Evolutionary conservation across 2,797 vertebrate genomes (phyloP).

Genomic region (Onychomys arenicola): DNA sequence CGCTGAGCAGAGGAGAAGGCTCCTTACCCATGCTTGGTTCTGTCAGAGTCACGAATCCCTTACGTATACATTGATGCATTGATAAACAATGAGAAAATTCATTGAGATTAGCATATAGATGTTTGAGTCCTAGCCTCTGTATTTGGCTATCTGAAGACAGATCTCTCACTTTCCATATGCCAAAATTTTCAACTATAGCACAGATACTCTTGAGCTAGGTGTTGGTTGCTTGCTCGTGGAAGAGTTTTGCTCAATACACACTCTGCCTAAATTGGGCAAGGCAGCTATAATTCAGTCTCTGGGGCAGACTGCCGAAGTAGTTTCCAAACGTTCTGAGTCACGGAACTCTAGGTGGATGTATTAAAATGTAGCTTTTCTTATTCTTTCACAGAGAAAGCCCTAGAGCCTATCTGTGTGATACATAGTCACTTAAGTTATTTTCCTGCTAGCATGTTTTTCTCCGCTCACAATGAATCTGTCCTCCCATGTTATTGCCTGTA

Average conservation of each 20-base stretch:
- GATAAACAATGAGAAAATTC: neutral
- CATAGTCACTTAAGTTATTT: neutral
- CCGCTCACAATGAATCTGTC: neutral
- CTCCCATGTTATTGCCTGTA: neutral
- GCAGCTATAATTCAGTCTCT: neutral
- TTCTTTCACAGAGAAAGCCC: neutral
- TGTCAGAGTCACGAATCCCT: neutral
- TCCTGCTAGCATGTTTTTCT: slow-evolving; percentile 28
- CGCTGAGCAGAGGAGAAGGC: no score
- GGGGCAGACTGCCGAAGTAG: neutral
- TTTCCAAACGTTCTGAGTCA: neutral
- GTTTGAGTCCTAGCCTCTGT: neutral
- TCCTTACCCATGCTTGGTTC: neutral
- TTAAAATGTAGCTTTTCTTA: neutral
- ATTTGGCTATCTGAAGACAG: neutral
- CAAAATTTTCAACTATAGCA: neutral
- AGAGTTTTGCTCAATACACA: neutral
- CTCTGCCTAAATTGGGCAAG: neutral
- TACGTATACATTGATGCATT: neutral
- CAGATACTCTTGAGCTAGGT: neutral
- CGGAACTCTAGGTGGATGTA: neutral
- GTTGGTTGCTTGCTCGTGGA: neutral
- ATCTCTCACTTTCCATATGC: neutral
- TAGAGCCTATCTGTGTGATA: neutral
- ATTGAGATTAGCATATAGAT: neutral